Conservation (phyloP, 2,797 vertebrate species). For the Betta splendens region DNA sequence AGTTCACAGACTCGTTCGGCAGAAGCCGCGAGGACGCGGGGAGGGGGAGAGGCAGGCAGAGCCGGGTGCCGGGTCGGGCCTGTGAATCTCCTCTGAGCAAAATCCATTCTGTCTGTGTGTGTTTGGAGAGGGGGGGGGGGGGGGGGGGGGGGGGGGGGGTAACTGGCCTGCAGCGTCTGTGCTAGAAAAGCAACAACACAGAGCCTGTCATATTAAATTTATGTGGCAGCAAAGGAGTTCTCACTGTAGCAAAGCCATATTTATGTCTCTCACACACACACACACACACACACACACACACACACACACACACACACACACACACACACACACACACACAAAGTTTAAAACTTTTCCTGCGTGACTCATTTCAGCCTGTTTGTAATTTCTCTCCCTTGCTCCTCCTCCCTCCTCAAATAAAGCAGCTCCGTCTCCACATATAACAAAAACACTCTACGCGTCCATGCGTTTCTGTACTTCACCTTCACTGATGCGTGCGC, state of each 20-base stretch:
- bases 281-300: conserved; percentile 36
- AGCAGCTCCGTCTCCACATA: neutral
- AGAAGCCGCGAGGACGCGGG: conserved; percentile 19
- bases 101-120: conserved; percentile 61
- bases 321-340: conserved; percentile 32
- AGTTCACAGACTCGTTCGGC: conserved; percentile 26
- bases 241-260: conserved; percentile 29
- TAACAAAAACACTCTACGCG: neutral
- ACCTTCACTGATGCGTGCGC: conserved; percentile 95
- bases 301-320: conserved; percentile 31
- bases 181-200: conserved; percentile 33
- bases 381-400: conserved; percentile 39
- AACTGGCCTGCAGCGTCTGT: conserved; percentile 21
- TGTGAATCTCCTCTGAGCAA: conserved; percentile 40
- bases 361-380: conserved; percentile 72
- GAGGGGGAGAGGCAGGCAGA: conserved; percentile 49
- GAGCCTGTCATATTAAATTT: conserved; percentile 25
- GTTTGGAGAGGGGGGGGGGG: neutral
- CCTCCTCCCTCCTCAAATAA: conserved; percentile 20
- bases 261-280: conserved; percentile 20
- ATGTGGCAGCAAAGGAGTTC: conserved; percentile 23
- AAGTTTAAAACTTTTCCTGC: conserved; percentile 51
- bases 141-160: neutral
- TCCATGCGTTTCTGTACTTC: conserved; percentile 59
- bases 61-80: conserved; percentile 42